Percentiles rank a stretch among this genome's conserved stretches.
These are phyloP conservation scores for Sylvilagus floridanus DNA, from an alignment of 2,797 vertebrate species.

Conservation along the genomic window DNA sequence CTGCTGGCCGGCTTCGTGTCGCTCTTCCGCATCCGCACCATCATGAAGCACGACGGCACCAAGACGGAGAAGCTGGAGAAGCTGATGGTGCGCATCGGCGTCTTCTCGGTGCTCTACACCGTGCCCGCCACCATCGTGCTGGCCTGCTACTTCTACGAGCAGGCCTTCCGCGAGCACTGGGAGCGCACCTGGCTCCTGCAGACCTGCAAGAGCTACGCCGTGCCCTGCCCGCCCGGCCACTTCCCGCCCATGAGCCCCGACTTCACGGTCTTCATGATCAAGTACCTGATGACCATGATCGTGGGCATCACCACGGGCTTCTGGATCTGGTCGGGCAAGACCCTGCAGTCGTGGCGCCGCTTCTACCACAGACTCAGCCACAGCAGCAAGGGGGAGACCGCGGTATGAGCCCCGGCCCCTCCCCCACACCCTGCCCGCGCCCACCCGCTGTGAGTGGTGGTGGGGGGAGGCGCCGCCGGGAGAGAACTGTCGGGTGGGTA, in stretches of 20 bases:
- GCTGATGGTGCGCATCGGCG: conserved; percentile 98
- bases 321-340: conserved; percentile 98
- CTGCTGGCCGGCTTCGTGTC: conserved; percentile 98
- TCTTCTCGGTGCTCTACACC: conserved; percentile 98
- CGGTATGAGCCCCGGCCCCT: conserved; percentile 90
- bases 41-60: conserved; percentile 99
- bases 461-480: background rate
- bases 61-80: conserved; percentile 99
- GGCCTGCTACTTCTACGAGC: conserved; percentile 99
- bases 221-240: conserved; percentile 91
- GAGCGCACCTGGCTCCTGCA: conserved; percentile 96
- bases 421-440: background rate
- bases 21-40: conserved; percentile 97
- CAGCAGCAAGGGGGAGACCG: conserved; percentile 97
- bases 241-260: conserved; percentile 92
- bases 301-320: conserved; percentile 96
- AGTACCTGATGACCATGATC: conserved; percentile 97
- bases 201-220: conserved; percentile 93
- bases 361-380: conserved; percentile 96
- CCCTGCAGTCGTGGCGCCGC: conserved; percentile 94
- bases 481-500: background rate
- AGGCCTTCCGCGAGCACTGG: conserved; percentile 98
- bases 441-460: background rate
- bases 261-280: conserved; percentile 96
- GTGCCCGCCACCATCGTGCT: conserved; percentile 98